These are phyloP conservation scores for Zaprionus camerounensis DNA, from an alignment of 1,140 invertebrate genomes.

Conservation along the genomic window DNA sequence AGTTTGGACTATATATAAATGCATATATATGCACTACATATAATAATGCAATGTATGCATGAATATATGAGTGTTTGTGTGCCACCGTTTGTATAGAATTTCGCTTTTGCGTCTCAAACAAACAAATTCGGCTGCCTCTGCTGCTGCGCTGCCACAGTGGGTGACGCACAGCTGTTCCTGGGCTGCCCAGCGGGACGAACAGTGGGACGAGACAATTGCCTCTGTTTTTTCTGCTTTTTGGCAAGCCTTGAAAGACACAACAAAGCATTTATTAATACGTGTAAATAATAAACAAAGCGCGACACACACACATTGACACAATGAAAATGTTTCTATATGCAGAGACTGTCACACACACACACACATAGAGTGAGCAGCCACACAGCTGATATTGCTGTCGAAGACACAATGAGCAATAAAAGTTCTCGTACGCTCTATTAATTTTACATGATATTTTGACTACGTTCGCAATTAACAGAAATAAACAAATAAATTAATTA, in stretches of 20 bases:
- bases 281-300: constrained; percentile 50
- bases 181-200: constrained; percentile 4
- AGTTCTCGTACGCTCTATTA: constrained; percentile 6
- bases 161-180: constrained; percentile 61
- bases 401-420: constrained; percentile 26
- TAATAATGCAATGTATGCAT: constrained; percentile 20
- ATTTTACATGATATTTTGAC: not conserved
- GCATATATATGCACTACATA: constrained; percentile 8
- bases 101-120: constrained; percentile 58
- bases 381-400: constrained; percentile 43
- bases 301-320: constrained; percentile 24
- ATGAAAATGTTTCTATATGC: constrained; percentile 44
- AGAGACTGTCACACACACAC: not conserved
- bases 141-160: constrained; percentile 13
- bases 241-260: constrained; percentile 53
- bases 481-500: not conserved
- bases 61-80: constrained; percentile 33
- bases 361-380: constrained; percentile 21
- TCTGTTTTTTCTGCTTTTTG: constrained; percentile 35
- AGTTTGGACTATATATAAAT: not conserved
- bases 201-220: constrained; percentile 8
- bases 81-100: constrained; percentile 42
- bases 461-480: not conserved
- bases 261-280: constrained; percentile 57
- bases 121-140: constrained; percentile 37